These are phyloP conservation scores for Danio albolineatus DNA, from an alignment of 2,797 vertebrate species.

Conservation along the genomic window DNA sequence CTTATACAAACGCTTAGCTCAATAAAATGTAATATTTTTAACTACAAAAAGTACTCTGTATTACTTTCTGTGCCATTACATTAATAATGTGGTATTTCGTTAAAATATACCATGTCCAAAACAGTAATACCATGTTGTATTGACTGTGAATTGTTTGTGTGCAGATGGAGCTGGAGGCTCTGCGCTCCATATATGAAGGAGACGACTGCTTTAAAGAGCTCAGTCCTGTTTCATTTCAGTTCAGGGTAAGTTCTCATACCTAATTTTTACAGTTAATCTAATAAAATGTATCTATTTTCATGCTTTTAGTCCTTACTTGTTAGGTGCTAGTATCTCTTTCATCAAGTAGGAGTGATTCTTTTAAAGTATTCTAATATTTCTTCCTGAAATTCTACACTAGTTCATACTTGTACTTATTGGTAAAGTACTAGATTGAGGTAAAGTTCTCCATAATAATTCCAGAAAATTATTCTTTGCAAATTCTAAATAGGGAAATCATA, in stretches of 20 bases:
- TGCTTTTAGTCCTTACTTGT: too few species aligned
- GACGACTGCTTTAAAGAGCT: constrained; percentile 94
- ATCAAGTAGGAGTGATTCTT: too few species aligned
- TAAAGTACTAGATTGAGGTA: too few species aligned
- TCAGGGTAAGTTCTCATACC: constrained; percentile 81
- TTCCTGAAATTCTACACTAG: too few species aligned
- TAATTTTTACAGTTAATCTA: too few species aligned
- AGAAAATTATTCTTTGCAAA: too few species aligned
- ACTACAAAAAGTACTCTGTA: neutral
- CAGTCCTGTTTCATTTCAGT: constrained; percentile 91
- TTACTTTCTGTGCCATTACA: neutral
- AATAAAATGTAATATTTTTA: neutral
- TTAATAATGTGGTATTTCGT: neutral
- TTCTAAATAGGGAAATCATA: too few species aligned
- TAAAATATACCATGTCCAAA: neutral
- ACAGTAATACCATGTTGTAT: neutral
- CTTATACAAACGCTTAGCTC: neutral
- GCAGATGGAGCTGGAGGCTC: constrained; percentile 97
- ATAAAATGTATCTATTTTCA: too few species aligned
- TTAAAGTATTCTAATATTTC: too few species aligned
- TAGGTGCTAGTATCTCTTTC: too few species aligned
- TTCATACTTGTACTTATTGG: too few species aligned
- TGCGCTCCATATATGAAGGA: constrained; percentile 96
- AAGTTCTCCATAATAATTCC: too few species aligned
- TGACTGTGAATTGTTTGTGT: constrained; percentile 12